Evolutionary conservation across 2,797 vertebrate species (phyloP).

Genomic region (Cyprinodon diabolis): DNA sequence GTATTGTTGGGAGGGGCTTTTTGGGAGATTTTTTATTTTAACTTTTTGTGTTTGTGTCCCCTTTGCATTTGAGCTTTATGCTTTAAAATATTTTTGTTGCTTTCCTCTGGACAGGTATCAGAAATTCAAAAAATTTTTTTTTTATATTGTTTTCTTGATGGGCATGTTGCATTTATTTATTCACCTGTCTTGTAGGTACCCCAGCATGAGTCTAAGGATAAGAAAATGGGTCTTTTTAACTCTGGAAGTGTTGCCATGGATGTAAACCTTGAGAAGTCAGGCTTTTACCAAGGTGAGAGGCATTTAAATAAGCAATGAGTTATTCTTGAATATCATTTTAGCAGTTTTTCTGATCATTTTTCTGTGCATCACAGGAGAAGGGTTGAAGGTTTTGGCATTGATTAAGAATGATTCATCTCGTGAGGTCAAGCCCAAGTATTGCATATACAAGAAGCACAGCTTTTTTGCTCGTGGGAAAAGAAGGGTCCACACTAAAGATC

Average conservation of each 20-base stretch:
- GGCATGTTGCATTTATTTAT: not conserved
- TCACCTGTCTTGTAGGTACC: slow-evolving; percentile 61
- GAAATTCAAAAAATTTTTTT: not conserved
- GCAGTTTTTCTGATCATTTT: slow-evolving; percentile 1
- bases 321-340: not conserved
- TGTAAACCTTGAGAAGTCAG: slow-evolving; percentile 70
- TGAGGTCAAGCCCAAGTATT: slow-evolving; percentile 90
- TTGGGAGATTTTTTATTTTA: not conserved
- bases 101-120: not conserved
- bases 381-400: slow-evolving; percentile 85
- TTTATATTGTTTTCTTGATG: not conserved
- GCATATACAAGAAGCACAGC: slow-evolving; percentile 87
- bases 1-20: too few species aligned
- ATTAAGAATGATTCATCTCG: slow-evolving; percentile 91
- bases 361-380: slow-evolving; percentile 82
- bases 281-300: slow-evolving; percentile 69
- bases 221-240: slow-evolving; percentile 69
- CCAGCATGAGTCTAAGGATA: slow-evolving; percentile 70
- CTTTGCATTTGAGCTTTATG: not conserved
- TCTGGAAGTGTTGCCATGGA: slow-evolving; percentile 78
- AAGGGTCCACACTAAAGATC: slow-evolving; percentile 82
- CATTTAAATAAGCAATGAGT: not conserved
- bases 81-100: not conserved
- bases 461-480: slow-evolving; percentile 88
- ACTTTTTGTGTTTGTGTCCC: not conserved